Evolutionary conservation across 2,113 vertebrate genomes (phyloP).

Genomic region (Trichomycterus rosablanca): DNA sequence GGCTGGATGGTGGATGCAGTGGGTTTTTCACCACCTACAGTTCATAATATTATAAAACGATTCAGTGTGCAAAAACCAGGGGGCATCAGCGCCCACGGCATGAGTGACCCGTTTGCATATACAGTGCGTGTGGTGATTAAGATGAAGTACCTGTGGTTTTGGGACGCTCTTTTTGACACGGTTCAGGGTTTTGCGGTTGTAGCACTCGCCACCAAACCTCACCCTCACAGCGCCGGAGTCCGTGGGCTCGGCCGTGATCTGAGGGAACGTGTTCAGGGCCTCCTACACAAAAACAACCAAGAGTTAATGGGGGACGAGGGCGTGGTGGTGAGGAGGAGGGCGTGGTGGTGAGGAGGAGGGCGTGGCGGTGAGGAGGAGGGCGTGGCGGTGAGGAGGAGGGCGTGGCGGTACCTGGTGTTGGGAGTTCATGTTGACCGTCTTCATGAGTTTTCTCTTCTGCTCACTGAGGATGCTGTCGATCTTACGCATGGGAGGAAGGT

Average conservation of each 20-base stretch:
- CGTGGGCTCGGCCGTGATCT: conserved; percentile 72
- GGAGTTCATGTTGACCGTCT: conserved; percentile 77
- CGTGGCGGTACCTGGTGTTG: conserved; percentile 71
- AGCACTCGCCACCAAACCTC: conserved; percentile 78
- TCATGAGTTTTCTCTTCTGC: conserved; percentile 83
- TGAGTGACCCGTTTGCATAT: no score
- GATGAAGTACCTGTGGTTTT: conserved; percentile 85
- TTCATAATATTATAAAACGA: no score
- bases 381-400: background rate
- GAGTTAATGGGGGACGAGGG: conserved; percentile 1
- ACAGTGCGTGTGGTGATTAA: no score
- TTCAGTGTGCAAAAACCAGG: no score
- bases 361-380: background rate
- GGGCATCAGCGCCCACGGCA: no score
- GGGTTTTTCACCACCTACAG: no score
- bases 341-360: background rate
- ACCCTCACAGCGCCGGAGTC: conserved; percentile 75
- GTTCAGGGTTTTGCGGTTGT: conserved; percentile 91
- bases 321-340: background rate
- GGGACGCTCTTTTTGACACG: conserved; percentile 84
- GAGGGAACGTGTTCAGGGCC: conserved; percentile 78
- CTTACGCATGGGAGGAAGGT: conserved; percentile 87
- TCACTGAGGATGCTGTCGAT: conserved; percentile 84
- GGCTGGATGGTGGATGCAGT: no score
- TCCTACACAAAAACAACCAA: conserved; percentile 61